A percentile compares a stretch with the other conserved stretches of the same genome.
phyloP scores from a whole-genome alignment of 2,113 vertebrate species.

The Syngnathus typhle region DNA sequence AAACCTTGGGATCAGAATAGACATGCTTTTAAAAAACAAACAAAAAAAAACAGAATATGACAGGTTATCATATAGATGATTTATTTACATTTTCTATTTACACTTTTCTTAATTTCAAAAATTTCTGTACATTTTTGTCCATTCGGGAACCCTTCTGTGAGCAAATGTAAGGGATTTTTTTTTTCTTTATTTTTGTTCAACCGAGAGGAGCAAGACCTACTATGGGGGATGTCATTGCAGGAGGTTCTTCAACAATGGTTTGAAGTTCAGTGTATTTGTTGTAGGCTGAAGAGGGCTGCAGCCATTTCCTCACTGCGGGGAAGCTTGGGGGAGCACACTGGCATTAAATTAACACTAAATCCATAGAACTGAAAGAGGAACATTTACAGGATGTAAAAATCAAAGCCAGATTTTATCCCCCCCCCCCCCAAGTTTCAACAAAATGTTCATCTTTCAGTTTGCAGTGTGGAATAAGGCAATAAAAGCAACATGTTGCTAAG shows the following conservation, averaged over 20 bases:
- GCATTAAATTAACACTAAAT: neutral
- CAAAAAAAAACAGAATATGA: neutral
- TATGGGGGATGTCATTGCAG: slow-evolving; percentile 15
- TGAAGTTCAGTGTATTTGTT: slow-evolving; percentile 8
- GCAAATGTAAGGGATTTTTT: slow-evolving; percentile 9
- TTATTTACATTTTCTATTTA: slow-evolving; percentile 82
- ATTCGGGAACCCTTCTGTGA: slow-evolving; percentile 50
- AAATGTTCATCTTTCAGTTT: neutral
- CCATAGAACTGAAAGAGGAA: too few species aligned
- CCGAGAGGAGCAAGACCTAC: slow-evolving; percentile 19
- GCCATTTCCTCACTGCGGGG: slow-evolving; percentile 45
- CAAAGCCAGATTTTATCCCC: too few species aligned
- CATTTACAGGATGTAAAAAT: too few species aligned
- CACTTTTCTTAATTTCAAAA: slow-evolving; percentile 68
- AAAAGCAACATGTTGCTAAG: neutral
- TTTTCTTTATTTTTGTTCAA: neutral
- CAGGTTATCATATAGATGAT: slow-evolving; percentile 63
- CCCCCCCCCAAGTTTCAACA: too few species aligned
- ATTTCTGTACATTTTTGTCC: slow-evolving; percentile 70
- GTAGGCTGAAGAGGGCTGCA: slow-evolving; percentile 16
- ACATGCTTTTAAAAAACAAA: too few species aligned
- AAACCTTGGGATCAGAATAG: neutral
- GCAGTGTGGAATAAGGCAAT: neutral
- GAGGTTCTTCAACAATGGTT: slow-evolving; percentile 21
- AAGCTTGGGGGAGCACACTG: slow-evolving; percentile 4